These are phyloP conservation scores for Limenitis camilla DNA, from an alignment of 2,888 invertebrate genomes.

Conservation along the genomic window DNA sequence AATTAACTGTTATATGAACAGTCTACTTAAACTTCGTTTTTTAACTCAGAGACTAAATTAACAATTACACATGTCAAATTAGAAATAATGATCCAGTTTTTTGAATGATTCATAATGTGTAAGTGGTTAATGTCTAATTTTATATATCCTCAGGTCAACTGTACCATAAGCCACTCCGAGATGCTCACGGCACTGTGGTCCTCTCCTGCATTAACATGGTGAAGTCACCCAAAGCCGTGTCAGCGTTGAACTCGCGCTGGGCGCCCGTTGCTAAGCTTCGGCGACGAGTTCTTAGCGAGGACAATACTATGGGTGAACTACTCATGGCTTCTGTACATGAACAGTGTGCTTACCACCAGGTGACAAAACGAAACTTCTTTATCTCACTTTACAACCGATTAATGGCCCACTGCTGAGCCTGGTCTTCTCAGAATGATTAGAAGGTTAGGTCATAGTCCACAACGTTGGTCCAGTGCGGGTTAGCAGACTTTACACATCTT, in stretches of 20 bases:
- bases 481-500: too few species aligned
- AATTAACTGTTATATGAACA: too few species aligned
- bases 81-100: too few species aligned
- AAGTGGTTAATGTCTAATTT: neutral
- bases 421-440: too few species aligned
- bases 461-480: too few species aligned
- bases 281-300: constrained; percentile 83
- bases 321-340: constrained; percentile 91
- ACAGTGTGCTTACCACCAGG: constrained; percentile 78
- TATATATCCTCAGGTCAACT: constrained; percentile 78
- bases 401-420: too few species aligned
- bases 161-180: constrained; percentile 91
- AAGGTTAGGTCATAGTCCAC: too few species aligned
- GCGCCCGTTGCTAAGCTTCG: constrained; percentile 88
- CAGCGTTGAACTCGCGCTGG: constrained; percentile 95
- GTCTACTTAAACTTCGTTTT: too few species aligned
- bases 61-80: neutral
- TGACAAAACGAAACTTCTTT: constrained; percentile 24
- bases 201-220: constrained; percentile 87
- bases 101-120: too few species aligned
- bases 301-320: constrained; percentile 86
- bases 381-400: too few species aligned
- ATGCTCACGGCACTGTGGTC: constrained; percentile 92
- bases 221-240: constrained; percentile 87
- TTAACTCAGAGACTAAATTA: neutral